phyloP scores from a whole-genome alignment of 1,140 invertebrate species.

The Penaeus vannamei region DNA sequence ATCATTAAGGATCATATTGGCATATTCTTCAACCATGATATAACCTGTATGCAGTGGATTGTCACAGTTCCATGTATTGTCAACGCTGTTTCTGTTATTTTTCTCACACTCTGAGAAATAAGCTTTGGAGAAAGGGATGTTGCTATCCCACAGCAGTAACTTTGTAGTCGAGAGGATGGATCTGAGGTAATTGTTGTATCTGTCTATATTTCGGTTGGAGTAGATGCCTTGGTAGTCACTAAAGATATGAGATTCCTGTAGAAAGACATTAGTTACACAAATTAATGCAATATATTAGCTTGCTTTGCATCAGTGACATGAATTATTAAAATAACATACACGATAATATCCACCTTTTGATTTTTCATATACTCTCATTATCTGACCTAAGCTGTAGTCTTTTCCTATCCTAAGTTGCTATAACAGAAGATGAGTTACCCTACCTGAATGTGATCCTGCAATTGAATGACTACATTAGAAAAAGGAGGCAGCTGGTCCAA shows the following conservation, averaged over 20 bases:
- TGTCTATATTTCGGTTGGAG: slow-evolving; percentile 50
- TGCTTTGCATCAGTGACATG: too few species aligned
- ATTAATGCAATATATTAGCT: too few species aligned
- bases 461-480: slow-evolving; percentile 38
- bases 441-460: slow-evolving; percentile 52
- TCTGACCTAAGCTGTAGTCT: background rate
- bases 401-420: background rate
- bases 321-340: too few species aligned
- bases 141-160: slow-evolving; percentile 49
- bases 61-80: slow-evolving; percentile 53
- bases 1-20: slow-evolving; percentile 56
- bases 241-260: slow-evolving; percentile 50
- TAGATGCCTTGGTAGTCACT: slow-evolving; percentile 44
- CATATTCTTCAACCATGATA: slow-evolving; percentile 45
- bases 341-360: too few species aligned
- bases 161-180: background rate
- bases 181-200: slow-evolving; percentile 39
- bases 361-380: too few species aligned
- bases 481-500: background rate
- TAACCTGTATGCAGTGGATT: slow-evolving; percentile 53
- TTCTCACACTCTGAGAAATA: slow-evolving; percentile 24
- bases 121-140: slow-evolving; percentile 44
- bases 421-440: background rate
- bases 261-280: background rate
- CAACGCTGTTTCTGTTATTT: slow-evolving; percentile 17